Evolutionary conservation across 1,140 invertebrate genomes (phyloP), one percentile per base, ranked within the genome.

Genomic region (Steinernema khuongi): DNA sequence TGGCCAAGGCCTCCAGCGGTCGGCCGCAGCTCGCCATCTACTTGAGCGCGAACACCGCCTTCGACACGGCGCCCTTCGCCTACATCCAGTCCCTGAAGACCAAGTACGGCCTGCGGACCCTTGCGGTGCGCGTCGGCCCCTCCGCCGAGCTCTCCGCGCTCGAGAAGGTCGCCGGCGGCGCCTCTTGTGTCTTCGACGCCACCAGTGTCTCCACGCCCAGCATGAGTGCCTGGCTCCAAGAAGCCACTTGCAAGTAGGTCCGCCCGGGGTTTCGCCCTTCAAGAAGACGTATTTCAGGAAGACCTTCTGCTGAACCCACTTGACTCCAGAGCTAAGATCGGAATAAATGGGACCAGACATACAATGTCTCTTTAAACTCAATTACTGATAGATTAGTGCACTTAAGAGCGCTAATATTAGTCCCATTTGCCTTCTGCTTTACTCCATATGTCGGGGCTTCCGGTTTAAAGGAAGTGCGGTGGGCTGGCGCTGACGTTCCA

Each of bases 171-270:
- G 66, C 71, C 30, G 71, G 71, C 1, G 71, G 26, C 4, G 50
- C 71, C 26, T 2, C 26, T 1, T 72, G 71, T 68, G 71, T 72
- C 22, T 32, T 17, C 19, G 71, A 44, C 17, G 44, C 71, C n/a
- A 72, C 71, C 1, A 71, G 60, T 18, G 2, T 44, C 2, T 14
- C 71, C 18, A 28, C 70, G 30, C 30, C 71, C 22, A 30, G 26
- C 17, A 60, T 73, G 22, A 70, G 31, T 18, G 41, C 19, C 0
- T 74, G 72, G 72, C 72, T 74, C 29, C 72, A 74, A 29, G 72
- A 69, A 31, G 22, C 19, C n/a, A 74, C 72, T 69, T 74, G 72
- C 72, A 74, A 74, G 72, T 74, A 19, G 74, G 72, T 74, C 14
- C 14, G 18, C 1, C 19, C 29, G 1, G 18, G 1, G 36, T n/a